These are phyloP conservation scores for Hoplostethus mediterraneus DNA, from an alignment of 2,797 vertebrate genomes.

Conservation along the genomic window DNA sequence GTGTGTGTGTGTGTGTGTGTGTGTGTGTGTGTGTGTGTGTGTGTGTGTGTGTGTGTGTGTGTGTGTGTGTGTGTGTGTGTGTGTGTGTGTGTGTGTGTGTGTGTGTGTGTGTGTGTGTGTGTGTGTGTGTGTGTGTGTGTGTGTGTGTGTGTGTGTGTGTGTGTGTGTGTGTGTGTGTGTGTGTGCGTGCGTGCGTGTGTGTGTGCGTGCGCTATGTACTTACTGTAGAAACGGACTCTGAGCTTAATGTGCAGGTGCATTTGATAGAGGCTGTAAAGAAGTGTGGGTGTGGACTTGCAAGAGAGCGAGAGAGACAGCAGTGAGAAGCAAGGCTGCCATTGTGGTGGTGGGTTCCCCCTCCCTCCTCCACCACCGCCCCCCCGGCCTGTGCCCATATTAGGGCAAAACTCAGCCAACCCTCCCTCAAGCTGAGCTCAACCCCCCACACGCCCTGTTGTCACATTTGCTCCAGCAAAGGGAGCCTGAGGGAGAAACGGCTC, in stretches of 20 bases:
- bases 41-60: no score
- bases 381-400: constrained; percentile 75
- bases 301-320: constrained; percentile 45
- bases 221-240: constrained; percentile 18
- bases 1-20: no score
- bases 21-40: no score
- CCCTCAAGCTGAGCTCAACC: constrained; percentile 61
- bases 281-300: neutral
- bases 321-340: constrained; percentile 68
- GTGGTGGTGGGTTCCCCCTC: constrained; percentile 55
- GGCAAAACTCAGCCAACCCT: constrained; percentile 77
- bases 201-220: no score
- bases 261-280: no score
- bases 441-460: constrained; percentile 74
- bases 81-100: no score
- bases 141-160: no score
- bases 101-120: no score
- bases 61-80: no score
- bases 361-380: constrained; percentile 25
- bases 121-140: no score
- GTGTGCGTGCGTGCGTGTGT: no score
- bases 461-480: constrained; percentile 67
- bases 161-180: no score
- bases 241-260: neutral
- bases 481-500: constrained; percentile 71